phyloP scores from a whole-genome alignment of 2,797 vertebrate genomes.

The Gadopsis bispinosus region DNA sequence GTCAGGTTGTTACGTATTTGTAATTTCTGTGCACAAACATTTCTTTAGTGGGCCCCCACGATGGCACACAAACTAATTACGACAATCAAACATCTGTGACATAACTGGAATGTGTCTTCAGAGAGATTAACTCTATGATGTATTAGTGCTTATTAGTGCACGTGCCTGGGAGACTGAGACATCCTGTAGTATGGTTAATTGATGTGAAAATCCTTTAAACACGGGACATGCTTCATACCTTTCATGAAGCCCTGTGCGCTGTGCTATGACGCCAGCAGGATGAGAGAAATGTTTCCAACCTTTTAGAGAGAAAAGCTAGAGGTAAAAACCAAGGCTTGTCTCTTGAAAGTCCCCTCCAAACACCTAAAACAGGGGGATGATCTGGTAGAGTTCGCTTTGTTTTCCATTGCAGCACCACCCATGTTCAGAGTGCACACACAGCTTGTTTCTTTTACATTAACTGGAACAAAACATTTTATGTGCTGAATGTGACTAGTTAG shows the following conservation, averaged over 20 bases:
- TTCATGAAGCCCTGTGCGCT: background rate
- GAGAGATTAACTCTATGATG: background rate
- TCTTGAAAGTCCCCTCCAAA: conserved; percentile 11
- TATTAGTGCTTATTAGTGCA: conserved; percentile 1
- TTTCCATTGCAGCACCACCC: conserved; percentile 52
- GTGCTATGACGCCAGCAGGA: background rate
- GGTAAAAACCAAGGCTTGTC: conserved; percentile 1
- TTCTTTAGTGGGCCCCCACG: background rate
- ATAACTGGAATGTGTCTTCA: background rate
- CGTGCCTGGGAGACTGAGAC: background rate
- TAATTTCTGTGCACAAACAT: background rate
- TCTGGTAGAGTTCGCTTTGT: conserved; percentile 26
- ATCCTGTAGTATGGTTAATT: background rate
- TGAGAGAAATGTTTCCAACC: background rate
- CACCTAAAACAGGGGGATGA: conserved; percentile 34
- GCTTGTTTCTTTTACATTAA: conserved; percentile 46
- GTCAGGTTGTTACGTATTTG: background rate
- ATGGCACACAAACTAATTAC: background rate
- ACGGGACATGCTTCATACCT: background rate
- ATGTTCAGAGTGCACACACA: conserved; percentile 17
- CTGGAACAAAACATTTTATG: conserved; percentile 38
- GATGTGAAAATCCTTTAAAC: conserved; percentile 7
- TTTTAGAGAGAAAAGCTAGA: background rate
- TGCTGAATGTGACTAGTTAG: conserved; percentile 21
- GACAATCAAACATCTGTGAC: background rate